Base-by-base conservation (phyloP, 2,113 vertebrate genomes). In the Melanostigma gelatinosum region DNA sequence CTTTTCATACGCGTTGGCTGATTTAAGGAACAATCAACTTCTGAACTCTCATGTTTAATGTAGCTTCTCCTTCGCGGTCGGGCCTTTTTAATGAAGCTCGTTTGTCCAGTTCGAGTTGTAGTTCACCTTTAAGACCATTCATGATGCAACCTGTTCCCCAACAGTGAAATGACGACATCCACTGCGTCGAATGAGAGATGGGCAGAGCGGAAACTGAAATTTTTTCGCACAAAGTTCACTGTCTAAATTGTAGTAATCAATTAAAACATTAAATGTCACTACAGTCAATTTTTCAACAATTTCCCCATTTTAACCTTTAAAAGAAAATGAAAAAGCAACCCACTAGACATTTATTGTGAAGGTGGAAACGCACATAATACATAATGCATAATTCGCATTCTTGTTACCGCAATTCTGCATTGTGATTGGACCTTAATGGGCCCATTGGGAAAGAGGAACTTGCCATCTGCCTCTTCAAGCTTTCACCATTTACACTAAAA, bases 21-120 rank as follows among this genome's bases (percentile, higher is more conserved):
- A 71, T 82, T 75, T 82, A 79, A 82, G 62, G 52, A 79, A 75
- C 54, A 72, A 62, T 52, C 52, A 63, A 57, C 81, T 1, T 62
- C 42, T 74, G 71, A 74, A 15, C 78, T 69, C 27, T 74, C 8
- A 12, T 38, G 40, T 65, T 74, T 78, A 36, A 36, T 44, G 18
- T 16, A 42, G 18, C 27, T 65, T 13, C 32, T 60, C 8, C 7
- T 40, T 54, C 29, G 32, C 68, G 38, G 62, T 36, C 61, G 24
- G 65, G 55, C 67, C 65, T 65, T 76, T 32, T 57, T 57, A 15
- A 57, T 57, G 54, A 75, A 13, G 12, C 18, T 22, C 44, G 32
- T 57, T 15, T 27, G 32, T 27, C 54, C 52, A 3, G 50, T 22
- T 54, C 0, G 22, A 10, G 52, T 54, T n/a, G 52, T 42, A 32